Evolutionary conservation across 2,797 vertebrate genomes (phyloP), one percentile per base, ranked within the genome.

Genomic region (Centropyge bicolor): DNA sequence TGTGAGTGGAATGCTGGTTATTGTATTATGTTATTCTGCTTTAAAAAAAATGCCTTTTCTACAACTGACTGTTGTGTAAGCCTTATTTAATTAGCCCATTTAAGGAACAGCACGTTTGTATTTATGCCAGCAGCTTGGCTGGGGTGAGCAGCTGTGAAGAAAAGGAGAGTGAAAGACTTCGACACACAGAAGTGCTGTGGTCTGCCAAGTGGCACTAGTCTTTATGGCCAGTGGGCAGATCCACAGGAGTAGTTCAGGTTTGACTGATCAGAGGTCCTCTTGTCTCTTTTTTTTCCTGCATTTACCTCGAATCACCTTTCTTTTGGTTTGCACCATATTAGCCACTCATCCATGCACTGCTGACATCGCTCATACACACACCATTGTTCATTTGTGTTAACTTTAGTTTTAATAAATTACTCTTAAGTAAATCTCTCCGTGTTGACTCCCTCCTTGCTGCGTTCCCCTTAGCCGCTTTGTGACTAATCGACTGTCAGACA

Each of bases 21-120:
- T 46, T 75, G 57, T 86, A n/a, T n/a, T 41, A 27, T 76, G 35
- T 74, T 51, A 43, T 75, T 78, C 31, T 75, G 56, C 59, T 80
- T 71, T 2, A 31, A 31, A 45, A 68, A 64, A 17, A n/a, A n/a
- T n/a, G n/a, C n/a, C 5, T 14, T 61, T 27, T n/a, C 22, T 41
- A 20, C 24, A 59, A 57, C 56, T 62, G 52, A 81, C 41, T 22
- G 2, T 55, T 70, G 35, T 59, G 12, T 75, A 7, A 62, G 22
- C 12, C 3, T 40, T 40, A 31, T 69, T 82, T 68, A 14, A 75
- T 60, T 54, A 45, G 61, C 13, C 31, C 22, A 12, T 52, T n/a
- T 36, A 54, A 61, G 24, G 22, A n/a, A 20, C 35, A 63, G 48
- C 40, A 64, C 20, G n/a, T 55, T 62, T 1, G 2, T 75, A 64